Percentiles rank a stretch among this genome's conserved stretches.
These are phyloP conservation scores for Meda fulgida DNA, from an alignment of 2,797 vertebrate genomes.

Conservation along the genomic window DNA sequence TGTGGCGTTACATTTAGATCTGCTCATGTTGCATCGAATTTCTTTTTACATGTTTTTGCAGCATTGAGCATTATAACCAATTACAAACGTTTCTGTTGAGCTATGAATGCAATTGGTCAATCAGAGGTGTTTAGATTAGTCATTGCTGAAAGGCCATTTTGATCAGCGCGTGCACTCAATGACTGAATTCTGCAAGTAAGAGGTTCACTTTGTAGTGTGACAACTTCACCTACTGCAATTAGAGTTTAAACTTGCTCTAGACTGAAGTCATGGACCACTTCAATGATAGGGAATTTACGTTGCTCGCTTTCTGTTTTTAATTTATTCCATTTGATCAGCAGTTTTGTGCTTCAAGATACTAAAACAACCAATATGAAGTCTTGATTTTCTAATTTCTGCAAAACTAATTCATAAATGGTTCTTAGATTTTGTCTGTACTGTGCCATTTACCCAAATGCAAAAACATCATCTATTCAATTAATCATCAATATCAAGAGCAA, in stretches of 20 bases:
- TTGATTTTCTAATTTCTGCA: not conserved
- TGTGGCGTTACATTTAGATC: not conserved
- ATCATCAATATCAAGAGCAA: not conserved
- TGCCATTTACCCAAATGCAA: not conserved
- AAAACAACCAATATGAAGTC: not conserved
- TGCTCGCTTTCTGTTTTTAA: not conserved
- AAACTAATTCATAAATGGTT: not conserved
- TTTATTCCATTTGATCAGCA: not conserved
- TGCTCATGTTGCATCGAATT: not conserved
- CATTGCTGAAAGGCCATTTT: not conserved
- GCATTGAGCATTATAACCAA: not conserved
- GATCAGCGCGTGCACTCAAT: not conserved
- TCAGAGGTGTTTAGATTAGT: not conserved
- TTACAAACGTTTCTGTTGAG: not conserved
- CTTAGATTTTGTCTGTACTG: not conserved
- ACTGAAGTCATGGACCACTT: not conserved
- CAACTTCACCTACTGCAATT: not conserved
- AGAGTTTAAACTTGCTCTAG: not conserved
- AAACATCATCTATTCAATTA: not conserved
- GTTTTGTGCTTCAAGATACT: not conserved
- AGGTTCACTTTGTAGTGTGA: not conserved
- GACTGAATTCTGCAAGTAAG: not conserved
- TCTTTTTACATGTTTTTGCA: not conserved
- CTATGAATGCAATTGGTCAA: not conserved
- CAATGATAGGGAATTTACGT: not conserved